Percentiles rank a stretch among this genome's conserved stretches.
Evolutionary conservation across 2,888 invertebrate genomes (phyloP).

Genomic region (Gymnocheta viridis): DNA sequence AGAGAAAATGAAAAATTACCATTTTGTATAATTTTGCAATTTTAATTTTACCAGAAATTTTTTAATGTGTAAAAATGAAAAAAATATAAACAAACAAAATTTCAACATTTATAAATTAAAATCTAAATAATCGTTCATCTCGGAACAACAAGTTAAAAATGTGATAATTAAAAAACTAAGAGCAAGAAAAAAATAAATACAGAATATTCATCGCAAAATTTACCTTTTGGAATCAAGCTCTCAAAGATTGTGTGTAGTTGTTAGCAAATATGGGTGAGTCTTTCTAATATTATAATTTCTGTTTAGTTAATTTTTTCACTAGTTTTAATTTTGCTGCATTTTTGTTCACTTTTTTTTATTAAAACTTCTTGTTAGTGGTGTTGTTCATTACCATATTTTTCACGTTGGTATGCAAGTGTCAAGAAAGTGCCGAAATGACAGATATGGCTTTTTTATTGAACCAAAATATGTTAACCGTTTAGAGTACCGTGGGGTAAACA

Average conservation of each 20-base stretch:
- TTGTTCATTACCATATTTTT: constrained; percentile 38
- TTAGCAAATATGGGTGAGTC: constrained; percentile 57
- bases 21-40: constrained; percentile 27
- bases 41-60: constrained; percentile 65
- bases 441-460: constrained; percentile 1
- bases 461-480: constrained; percentile 5
- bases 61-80: constrained; percentile 71
- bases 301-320: not conserved
- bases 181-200: constrained; percentile 3
- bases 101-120: constrained; percentile 56
- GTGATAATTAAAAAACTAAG: constrained; percentile 23
- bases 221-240: not conserved
- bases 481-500: not conserved
- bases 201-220: constrained; percentile 9
- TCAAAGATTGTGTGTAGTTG: not conserved
- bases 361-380: constrained; percentile 10
- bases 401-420: constrained; percentile 27
- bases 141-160: constrained; percentile 2
- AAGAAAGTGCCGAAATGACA: constrained; percentile 17
- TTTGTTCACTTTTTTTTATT: not conserved
- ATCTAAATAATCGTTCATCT: not conserved
- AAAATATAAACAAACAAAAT: constrained; percentile 33
- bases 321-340: not conserved
- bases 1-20: constrained; percentile 31
- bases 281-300: not conserved